phyloP scores from a whole-genome alignment of 2,888 invertebrate genomes.

The Drosophila greeni region DNA sequence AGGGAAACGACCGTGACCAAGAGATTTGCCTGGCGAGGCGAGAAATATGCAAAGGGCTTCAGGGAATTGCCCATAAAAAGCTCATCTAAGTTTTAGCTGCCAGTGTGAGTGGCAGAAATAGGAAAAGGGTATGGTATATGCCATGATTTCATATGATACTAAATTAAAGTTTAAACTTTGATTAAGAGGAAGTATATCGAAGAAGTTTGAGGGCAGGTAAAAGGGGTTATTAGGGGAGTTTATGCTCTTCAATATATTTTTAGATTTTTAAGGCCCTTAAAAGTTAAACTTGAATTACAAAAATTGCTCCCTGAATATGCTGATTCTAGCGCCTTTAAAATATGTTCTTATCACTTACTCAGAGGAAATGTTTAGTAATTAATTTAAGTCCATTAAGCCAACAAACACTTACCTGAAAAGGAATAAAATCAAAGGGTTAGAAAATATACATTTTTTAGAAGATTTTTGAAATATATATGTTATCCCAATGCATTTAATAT shows the following conservation, averaged over 20 bases:
- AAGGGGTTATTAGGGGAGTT: not conserved
- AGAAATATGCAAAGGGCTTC: constrained; percentile 40
- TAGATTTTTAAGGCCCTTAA: too few relatives aligned
- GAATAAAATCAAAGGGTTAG: constrained; percentile 2
- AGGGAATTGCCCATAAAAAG: constrained; percentile 31
- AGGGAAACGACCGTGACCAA: constrained; percentile 53
- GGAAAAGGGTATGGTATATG: not conserved
- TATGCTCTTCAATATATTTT: too few relatives aligned
- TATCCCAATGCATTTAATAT: not conserved
- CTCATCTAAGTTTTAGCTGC: constrained; percentile 28
- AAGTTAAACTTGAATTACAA: too few relatives aligned
- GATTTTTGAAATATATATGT: not conserved
- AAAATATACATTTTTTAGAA: not conserved
- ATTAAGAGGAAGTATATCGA: constrained; percentile 12
- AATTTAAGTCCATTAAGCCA: not conserved
- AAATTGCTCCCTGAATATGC: not conserved
- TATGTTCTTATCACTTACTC: constrained; percentile 13
- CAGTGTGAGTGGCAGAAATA: constrained; percentile 4
- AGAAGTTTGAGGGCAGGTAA: not conserved
- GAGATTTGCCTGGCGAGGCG: constrained; percentile 43
- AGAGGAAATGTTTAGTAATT: not conserved
- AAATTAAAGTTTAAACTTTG: constrained; percentile 15
- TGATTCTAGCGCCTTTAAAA: not conserved
- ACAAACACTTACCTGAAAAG: constrained; percentile 55
- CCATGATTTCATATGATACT: not conserved